These are phyloP conservation scores for Zaprionus africanus DNA, from an alignment of 1,140 invertebrate genomes.

Conservation along the genomic window DNA sequence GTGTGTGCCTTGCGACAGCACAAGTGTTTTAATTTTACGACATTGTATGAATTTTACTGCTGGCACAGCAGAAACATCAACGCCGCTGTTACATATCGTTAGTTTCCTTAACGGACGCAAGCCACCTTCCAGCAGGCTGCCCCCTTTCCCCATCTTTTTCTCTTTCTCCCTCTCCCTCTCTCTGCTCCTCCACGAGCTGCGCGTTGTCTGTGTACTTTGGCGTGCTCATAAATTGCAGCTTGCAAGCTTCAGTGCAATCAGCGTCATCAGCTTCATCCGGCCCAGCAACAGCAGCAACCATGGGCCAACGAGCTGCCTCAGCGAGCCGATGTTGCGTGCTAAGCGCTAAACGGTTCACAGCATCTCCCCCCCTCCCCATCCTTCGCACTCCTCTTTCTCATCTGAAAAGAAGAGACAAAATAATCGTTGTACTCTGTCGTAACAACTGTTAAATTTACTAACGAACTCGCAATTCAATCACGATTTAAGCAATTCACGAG, in stretches of 20 bases:
- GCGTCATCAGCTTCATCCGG: constrained; percentile 82
- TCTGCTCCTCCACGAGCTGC: neutral
- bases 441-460: neutral
- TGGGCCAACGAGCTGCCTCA: constrained; percentile 31
- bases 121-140: constrained; percentile 50
- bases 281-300: constrained; percentile 50
- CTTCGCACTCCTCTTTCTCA: too few relatives aligned
- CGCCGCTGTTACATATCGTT: constrained; percentile 82
- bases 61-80: constrained; percentile 81
- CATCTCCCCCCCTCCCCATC: neutral
- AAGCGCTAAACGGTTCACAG: constrained; percentile 29
- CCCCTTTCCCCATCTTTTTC: neutral
- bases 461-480: neutral
- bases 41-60: constrained; percentile 84
- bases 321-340: neutral
- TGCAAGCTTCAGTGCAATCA: constrained; percentile 82
- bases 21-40: constrained; percentile 84
- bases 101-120: constrained; percentile 82
- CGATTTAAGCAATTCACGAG: neutral
- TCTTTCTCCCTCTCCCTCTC: neutral
- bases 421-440: neutral
- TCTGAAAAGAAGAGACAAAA: too few relatives aligned
- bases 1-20: constrained; percentile 58
- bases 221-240: constrained; percentile 80
- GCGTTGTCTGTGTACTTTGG: constrained; percentile 51